Percentiles rank a stretch among this genome's conserved stretches.
Evolutionary conservation across 2,113 vertebrate genomes (phyloP).

Genomic region (Anser cygnoides): DNA sequence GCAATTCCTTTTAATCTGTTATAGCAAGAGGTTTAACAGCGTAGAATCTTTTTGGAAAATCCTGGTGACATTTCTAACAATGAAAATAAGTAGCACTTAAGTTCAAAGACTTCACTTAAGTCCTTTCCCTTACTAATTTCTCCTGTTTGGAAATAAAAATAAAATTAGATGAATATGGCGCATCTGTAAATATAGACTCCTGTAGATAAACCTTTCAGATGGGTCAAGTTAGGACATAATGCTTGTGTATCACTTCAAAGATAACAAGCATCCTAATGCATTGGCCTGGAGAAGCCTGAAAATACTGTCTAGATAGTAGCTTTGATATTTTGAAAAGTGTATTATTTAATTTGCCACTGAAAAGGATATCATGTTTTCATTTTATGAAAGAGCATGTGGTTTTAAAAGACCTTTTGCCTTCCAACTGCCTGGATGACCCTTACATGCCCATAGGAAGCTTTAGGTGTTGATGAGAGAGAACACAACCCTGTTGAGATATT

Average conservation of each 20-base stretch:
- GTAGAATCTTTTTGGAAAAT: not conserved
- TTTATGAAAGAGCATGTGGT: not conserved
- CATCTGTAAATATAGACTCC: not conserved
- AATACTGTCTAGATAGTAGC: not conserved
- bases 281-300: not conserved
- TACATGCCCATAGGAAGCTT: not conserved
- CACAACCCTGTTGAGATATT: not conserved
- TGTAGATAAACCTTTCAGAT: rapidly evolving
- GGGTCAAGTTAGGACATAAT: not conserved
- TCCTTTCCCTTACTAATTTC: not conserved
- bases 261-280: not conserved
- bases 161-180: not conserved
- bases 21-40: not conserved
- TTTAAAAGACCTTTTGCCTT: not conserved
- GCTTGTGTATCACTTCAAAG: not conserved
- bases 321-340: not conserved
- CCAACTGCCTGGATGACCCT: not conserved
- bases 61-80: not conserved
- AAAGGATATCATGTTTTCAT: not conserved
- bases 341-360: not conserved
- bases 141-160: not conserved
- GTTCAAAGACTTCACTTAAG: not conserved
- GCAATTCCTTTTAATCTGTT: not conserved
- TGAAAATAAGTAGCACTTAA: not conserved
- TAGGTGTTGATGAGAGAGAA: not conserved